A percentile compares a stretch with the other conserved stretches of the same genome.
These are phyloP conservation scores for Anticlea derivata DNA, from an alignment of 2,888 invertebrate species.

Conservation along the genomic window DNA sequence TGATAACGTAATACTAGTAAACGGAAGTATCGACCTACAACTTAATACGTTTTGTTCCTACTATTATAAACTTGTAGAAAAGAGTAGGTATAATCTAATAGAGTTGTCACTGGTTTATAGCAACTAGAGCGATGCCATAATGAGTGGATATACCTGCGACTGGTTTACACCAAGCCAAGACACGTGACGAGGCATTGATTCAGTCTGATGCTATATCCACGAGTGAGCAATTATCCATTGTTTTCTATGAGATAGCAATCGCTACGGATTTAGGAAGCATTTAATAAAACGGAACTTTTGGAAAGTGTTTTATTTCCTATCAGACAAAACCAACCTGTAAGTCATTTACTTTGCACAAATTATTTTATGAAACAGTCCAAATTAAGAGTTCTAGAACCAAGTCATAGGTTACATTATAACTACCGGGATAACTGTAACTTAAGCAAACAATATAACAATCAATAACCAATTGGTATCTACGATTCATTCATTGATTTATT, in stretches of 20 bases:
- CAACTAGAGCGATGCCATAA: not conserved
- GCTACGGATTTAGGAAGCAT: slow-evolving; percentile 8
- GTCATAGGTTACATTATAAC: too few species aligned
- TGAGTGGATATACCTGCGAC: slow-evolving; percentile 1
- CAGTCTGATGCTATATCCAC: slow-evolving; percentile 8
- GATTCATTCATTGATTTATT: too few species aligned
- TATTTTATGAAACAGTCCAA: too few species aligned
- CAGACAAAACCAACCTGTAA: too few species aligned
- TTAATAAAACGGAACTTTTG: not conserved
- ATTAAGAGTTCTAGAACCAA: too few species aligned
- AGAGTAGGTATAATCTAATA: not conserved
- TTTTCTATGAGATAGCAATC: slow-evolving; percentile 17
- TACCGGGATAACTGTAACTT: too few species aligned
- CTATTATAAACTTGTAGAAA: too few species aligned
- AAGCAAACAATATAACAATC: too few species aligned
- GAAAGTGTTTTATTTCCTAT: not conserved
- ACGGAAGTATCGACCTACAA: slow-evolving; percentile 4
- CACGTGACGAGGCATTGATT: slow-evolving; percentile 23
- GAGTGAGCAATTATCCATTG: slow-evolving; percentile 28
- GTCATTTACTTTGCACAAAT: too few species aligned
- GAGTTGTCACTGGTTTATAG: slow-evolving; percentile 14
- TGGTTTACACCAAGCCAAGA: slow-evolving; percentile 24
- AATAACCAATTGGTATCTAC: too few species aligned
- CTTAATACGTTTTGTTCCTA: not conserved
- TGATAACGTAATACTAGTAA: slow-evolving; percentile 7